phyloP scores from a whole-genome alignment of 2,113 vertebrate species.

The Pseudois nayaur region DNA sequence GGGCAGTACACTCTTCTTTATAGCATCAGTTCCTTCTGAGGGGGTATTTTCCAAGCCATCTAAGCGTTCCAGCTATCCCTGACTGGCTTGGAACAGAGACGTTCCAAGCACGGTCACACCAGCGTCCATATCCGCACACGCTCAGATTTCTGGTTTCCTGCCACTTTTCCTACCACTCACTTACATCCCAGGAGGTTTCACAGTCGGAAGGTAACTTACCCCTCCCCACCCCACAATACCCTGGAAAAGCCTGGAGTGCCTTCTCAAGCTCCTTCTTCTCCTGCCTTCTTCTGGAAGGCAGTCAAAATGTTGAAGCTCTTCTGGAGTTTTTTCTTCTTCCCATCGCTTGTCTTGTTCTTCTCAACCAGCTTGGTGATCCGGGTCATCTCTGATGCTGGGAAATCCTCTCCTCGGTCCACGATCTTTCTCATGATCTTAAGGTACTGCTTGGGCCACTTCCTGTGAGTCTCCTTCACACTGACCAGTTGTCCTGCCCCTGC shows the following conservation, averaged over 20 bases:
- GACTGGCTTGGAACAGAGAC: neutral
- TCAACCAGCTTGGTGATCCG: constrained; percentile 82
- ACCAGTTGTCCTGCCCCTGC: constrained; percentile 69
- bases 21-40: constrained; percentile 48
- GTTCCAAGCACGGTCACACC: neutral
- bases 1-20: constrained; percentile 4
- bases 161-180: neutral
- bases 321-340: constrained; percentile 85
- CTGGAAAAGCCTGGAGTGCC: neutral
- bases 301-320: constrained; percentile 85
- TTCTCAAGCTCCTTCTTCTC: constrained; percentile 82
- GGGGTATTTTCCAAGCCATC: neutral
- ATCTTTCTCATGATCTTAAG: constrained; percentile 86
- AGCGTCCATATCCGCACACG: neutral
- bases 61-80: neutral
- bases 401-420: constrained; percentile 82
- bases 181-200: neutral
- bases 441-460: constrained; percentile 82
- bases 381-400: constrained; percentile 77
- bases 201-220: neutral
- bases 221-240: neutral
- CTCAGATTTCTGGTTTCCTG: neutral
- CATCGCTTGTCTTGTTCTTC: constrained; percentile 85
- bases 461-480: constrained; percentile 73
- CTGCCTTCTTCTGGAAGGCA: constrained; percentile 82